These are phyloP conservation scores for Episyrphus balteatus DNA, from an alignment of 1,140 invertebrate genomes.

Conservation along the genomic window DNA sequence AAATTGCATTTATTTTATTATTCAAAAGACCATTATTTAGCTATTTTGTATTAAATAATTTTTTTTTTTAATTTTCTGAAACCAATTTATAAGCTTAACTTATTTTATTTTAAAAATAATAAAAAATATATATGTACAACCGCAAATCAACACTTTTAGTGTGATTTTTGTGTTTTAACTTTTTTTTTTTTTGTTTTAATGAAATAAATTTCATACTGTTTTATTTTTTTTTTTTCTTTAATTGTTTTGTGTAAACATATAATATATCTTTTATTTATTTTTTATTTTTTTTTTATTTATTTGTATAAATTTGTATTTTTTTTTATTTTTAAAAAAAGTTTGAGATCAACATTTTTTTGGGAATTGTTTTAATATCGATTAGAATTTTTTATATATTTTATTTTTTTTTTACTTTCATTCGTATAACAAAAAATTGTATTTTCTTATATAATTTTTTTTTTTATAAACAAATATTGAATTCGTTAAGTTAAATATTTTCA, in stretches of 20 bases:
- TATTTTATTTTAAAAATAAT: too few relatives aligned
- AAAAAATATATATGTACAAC: too few relatives aligned
- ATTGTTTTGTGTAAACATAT: not conserved
- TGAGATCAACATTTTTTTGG: conserved; percentile 38
- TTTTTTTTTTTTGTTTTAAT: too few relatives aligned
- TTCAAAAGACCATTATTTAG: not conserved
- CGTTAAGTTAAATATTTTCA: not conserved
- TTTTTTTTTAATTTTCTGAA: too few relatives aligned
- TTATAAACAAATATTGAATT: too few relatives aligned
- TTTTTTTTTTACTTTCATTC: conserved; percentile 17
- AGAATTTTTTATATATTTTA: conserved; percentile 7
- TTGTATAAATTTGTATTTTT: conserved; percentile 13
- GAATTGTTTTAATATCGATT: conserved; percentile 25
- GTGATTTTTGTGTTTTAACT: too few relatives aligned
- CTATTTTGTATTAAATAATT: too few relatives aligned
- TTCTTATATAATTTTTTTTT: too few relatives aligned
- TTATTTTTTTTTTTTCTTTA: too few relatives aligned
- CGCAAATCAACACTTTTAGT: too few relatives aligned
- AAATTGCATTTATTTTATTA: not conserved
- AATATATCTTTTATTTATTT: not conserved
- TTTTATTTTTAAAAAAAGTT: conserved; percentile 19
- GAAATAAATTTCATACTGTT: too few relatives aligned
- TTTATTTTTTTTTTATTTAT: conserved; percentile 19
- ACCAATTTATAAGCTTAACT: too few relatives aligned
- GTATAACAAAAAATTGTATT: not conserved